Evolutionary conservation across 2,888 invertebrate genomes (phyloP), one percentile per base, ranked within the genome.

Genomic region (Zonitis immaculata): DNA sequence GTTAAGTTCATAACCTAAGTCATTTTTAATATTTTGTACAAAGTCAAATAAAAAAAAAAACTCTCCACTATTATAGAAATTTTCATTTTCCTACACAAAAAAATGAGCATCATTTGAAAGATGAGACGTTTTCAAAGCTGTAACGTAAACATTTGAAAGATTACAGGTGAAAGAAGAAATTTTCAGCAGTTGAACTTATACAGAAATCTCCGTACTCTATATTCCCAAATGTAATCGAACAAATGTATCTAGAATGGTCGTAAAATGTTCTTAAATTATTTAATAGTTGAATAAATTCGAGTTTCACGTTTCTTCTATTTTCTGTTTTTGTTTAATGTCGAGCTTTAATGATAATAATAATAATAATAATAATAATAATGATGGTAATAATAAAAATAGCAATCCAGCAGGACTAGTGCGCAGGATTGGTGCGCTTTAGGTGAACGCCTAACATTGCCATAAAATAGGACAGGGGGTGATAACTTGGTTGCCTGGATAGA

Each of bases 401-500:
- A 18, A n/a, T 35, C 4, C 18, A 35, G 16, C 54, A 48, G 47
- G 44, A 50, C 50, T 48, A 57, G 28, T 63, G 65, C 65, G 65
- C 65, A 64, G 58, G 49, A 55, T 56, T 49, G 56, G 54, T 61
- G 62, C 58, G 59, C 59, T 57, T 57, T 56, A 57, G 63, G 65
- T 63, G 63, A 65, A 65, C 65, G 65, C 65, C 65, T 65, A 65
- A 60, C 59, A 51, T 59, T 62, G 56, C 53, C 61, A 60, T 61
- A 59, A 66, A 63, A 63, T 66, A 65, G 66, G 64, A 65, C 66
- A 64, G 59, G 59, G 63, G 61, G n/a, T 56, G 64, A 60, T 60
- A 60, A 58, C 63, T 60, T 63, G 64, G 63, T 62, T 63, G 63
- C 66, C 64, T 61, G 65, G 62, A 49, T 54, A 56, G 57, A 56